phyloP scores from a whole-genome alignment of 1,140 invertebrate species.

The Plectus sambesii region DNA sequence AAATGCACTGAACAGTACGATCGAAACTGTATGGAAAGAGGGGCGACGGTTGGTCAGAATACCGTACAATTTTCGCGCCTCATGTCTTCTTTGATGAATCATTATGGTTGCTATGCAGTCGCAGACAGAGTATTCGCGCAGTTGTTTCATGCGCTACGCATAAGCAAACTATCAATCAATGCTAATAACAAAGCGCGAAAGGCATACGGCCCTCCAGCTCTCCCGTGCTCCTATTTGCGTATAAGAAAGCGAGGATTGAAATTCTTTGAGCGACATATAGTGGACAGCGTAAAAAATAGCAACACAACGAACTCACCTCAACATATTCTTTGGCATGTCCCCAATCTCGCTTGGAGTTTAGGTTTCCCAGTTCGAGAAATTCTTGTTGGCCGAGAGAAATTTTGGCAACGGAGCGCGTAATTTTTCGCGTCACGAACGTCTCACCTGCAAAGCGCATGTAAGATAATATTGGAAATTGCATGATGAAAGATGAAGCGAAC shows the following conservation, averaged over 20 bases:
- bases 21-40: conserved; percentile 9
- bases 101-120: no score
- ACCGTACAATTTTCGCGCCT: conserved; percentile 5
- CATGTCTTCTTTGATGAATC: no score
- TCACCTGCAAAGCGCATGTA: conserved; percentile 53
- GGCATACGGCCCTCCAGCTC: no score
- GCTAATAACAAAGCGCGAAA: no score
- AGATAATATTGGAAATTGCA: conserved; percentile 11
- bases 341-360: conserved; percentile 94
- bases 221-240: no score
- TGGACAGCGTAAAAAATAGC: conserved; percentile 6
- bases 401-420: conserved; percentile 91
- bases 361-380: conserved; percentile 78
- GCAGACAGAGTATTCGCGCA: no score
- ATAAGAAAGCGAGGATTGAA: no score
- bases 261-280: conserved; percentile 7
- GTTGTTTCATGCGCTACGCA: no score
- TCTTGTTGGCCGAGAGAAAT: conserved; percentile 77
- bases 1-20: no score
- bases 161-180: no score
- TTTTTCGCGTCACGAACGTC: conserved; percentile 97
- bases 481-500: conserved; percentile 1
- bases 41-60: background rate
- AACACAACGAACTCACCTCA: conserved; percentile 57
- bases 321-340: conserved; percentile 98